Evolutionary conservation across 2,113 vertebrate genomes (phyloP).

Genomic region (Nibea coibor): DNA sequence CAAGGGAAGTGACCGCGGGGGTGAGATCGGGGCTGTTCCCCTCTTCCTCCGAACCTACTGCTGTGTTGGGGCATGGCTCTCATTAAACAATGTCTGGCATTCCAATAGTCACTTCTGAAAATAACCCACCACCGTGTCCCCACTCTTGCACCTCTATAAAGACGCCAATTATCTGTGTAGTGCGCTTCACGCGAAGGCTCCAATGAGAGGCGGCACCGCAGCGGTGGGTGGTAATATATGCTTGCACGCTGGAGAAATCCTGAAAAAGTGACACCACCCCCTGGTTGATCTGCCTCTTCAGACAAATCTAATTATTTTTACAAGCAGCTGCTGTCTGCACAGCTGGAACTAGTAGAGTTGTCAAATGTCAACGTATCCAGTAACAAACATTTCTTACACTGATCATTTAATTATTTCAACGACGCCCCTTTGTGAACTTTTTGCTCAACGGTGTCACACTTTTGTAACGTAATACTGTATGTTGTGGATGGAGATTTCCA

Average conservation of each 20-base stretch:
- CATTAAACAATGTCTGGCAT: slow-evolving; percentile 73
- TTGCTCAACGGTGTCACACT: background rate
- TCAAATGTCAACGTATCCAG: slow-evolving; percentile 8
- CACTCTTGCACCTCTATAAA: slow-evolving; percentile 23
- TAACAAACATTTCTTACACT: slow-evolving; percentile 5
- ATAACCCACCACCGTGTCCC: slow-evolving; percentile 36
- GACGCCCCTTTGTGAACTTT: background rate
- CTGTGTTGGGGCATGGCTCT: slow-evolving; percentile 58
- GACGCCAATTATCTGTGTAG: slow-evolving; percentile 34
- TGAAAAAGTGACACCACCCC: background rate
- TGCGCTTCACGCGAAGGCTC: slow-evolving; percentile 5
- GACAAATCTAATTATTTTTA: slow-evolving; percentile 40
- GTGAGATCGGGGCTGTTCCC: background rate
- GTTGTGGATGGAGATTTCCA: slow-evolving; percentile 1
- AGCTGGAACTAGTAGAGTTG: background rate
- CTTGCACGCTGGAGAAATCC: slow-evolving; percentile 3
- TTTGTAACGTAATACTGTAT: slow-evolving; percentile 18
- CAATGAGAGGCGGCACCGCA: slow-evolving; percentile 11
- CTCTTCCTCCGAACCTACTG: slow-evolving; percentile 34
- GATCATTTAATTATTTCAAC: slow-evolving; percentile 15
- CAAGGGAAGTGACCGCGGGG: slow-evolving; percentile 10
- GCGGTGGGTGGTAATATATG: background rate
- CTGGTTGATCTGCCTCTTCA: slow-evolving; percentile 33
- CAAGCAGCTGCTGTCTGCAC: slow-evolving; percentile 31
- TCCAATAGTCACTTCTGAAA: slow-evolving; percentile 68